Evolutionary conservation across 2,888 invertebrate genomes (phyloP).

Genomic region (Sepioteuthis lessoniana): DNA sequence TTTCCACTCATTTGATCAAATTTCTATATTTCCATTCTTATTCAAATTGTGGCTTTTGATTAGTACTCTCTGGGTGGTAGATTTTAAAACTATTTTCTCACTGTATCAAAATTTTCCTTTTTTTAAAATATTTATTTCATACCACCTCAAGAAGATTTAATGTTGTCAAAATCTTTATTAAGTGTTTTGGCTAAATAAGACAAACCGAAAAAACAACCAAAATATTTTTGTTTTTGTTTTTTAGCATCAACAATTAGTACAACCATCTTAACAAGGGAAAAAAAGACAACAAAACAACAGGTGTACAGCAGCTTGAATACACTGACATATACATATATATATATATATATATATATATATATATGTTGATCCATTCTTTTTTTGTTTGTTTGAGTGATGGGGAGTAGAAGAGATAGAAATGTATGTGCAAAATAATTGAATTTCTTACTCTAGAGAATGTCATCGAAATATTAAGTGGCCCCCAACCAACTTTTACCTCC

Average conservation of each 20-base stretch:
- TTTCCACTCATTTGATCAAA: neutral
- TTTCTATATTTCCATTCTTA: neutral
- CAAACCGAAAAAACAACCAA: neutral
- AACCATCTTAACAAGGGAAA: constrained; percentile 41
- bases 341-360: too few species aligned
- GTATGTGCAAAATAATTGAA: neutral
- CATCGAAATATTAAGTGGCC: constrained; percentile 7
- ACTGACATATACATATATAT: constrained; percentile 14
- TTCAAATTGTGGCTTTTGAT: neutral
- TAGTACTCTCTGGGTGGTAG: neutral
- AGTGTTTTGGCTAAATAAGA: constrained; percentile 5
- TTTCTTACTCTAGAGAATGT: neutral
- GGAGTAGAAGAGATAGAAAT: neutral
- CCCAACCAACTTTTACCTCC: constrained; percentile 33
- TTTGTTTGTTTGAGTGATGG: neutral
- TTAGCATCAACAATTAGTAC: constrained; percentile 41
- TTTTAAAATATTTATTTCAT: neutral
- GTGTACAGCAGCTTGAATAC: constrained; percentile 45
- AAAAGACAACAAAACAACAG: constrained; percentile 45
- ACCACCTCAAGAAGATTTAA: constrained; percentile 17
- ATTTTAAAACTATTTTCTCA: neutral
- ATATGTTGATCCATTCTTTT: neutral
- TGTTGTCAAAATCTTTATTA: constrained; percentile 19
- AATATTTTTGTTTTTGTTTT: neutral
- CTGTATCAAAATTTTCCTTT: neutral